Conservation (phyloP, 2,797 vertebrate genomes). For the Oryzias sinensis region DNA sequence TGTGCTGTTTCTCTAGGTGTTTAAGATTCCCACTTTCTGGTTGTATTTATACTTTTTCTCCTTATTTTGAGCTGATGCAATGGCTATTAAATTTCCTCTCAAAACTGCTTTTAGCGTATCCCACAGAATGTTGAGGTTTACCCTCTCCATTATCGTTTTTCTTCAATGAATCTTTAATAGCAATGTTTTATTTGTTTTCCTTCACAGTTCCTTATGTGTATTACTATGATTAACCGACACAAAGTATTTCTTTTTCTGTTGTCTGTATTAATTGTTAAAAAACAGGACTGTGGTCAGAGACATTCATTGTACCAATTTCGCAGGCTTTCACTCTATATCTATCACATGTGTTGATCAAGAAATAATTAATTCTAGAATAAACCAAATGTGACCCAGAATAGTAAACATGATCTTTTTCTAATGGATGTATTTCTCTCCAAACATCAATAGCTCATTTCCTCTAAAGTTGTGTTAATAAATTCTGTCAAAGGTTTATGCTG, state of each 20-base stretch:
- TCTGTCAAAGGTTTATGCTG: background rate
- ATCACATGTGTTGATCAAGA: background rate
- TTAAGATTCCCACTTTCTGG: background rate
- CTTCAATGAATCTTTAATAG: too few relatives aligned
- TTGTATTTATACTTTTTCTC: background rate
- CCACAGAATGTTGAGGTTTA: background rate
- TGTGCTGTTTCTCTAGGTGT: background rate
- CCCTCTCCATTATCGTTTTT: too few relatives aligned
- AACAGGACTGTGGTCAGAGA: background rate
- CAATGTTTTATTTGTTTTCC: too few relatives aligned
- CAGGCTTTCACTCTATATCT: background rate
- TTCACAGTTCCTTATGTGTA: background rate
- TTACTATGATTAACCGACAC: background rate
- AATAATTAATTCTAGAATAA: background rate
- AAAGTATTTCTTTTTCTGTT: background rate
- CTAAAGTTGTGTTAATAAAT: background rate
- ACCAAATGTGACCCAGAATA: background rate
- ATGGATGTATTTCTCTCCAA: constrained; percentile 8
- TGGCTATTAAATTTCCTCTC: background rate
- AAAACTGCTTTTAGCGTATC: background rate
- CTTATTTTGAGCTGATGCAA: background rate
- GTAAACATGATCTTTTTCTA: background rate
- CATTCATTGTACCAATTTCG: background rate
- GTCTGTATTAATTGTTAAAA: background rate
- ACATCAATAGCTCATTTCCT: background rate